These are phyloP conservation scores for Acheta domesticus DNA, from an alignment of 2,888 invertebrate species.

Conservation along the genomic window DNA sequence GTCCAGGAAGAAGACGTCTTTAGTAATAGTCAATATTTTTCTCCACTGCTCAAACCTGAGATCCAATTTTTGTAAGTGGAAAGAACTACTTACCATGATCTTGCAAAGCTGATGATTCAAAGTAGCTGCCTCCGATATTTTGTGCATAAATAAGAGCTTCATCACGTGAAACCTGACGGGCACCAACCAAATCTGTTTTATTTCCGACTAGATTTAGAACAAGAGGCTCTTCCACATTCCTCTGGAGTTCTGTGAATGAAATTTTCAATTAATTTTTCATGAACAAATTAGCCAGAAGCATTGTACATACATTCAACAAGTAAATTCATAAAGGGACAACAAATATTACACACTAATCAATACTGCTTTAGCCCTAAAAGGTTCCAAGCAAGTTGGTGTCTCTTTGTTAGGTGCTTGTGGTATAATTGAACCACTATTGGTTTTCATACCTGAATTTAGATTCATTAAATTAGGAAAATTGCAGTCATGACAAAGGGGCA, in stretches of 20 bases:
- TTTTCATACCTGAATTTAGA: too few relatives aligned
- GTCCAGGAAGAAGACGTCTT: too few relatives aligned
- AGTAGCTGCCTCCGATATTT: conserved; percentile 77
- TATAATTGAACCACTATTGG: too few relatives aligned
- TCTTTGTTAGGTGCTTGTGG: too few relatives aligned
- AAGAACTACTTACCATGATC: conserved; percentile 55
- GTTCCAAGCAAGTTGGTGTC: too few relatives aligned
- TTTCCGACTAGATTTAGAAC: conserved; percentile 80
- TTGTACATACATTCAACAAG: too few relatives aligned
- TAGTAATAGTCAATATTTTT: too few relatives aligned
- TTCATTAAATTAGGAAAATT: too few relatives aligned
- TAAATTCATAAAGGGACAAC: too few relatives aligned
- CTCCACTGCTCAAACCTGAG: too few relatives aligned
- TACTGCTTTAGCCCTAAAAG: not conserved
- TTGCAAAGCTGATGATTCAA: conserved; percentile 78
- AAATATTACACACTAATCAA: not conserved
- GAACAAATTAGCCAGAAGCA: not conserved
- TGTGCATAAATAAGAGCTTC: conserved; percentile 75
- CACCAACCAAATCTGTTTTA: conserved; percentile 70
- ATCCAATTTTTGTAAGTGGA: too few relatives aligned
- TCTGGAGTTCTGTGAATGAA: conserved; percentile 48
- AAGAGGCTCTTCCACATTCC: conserved; percentile 76
- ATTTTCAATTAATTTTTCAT: not conserved
- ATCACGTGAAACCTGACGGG: conserved; percentile 57
- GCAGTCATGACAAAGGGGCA: too few relatives aligned